Conservation (phyloP, 2,888 invertebrate genomes). For the Diadegma fenestrale region DNA sequence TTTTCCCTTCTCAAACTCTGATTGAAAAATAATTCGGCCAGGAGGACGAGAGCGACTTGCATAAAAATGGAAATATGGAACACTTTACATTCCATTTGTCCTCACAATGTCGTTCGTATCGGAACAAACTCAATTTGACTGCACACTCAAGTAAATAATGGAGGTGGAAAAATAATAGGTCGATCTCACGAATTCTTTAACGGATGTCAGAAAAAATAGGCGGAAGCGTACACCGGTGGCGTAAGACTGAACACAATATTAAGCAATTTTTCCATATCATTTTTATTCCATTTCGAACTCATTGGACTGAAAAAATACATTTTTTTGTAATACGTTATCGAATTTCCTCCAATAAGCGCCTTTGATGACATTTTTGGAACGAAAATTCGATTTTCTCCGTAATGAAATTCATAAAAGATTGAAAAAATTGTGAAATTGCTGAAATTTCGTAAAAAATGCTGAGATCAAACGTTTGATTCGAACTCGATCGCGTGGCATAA, state of each 20-base stretch:
- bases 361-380: background rate
- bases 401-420: background rate
- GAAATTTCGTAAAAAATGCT: background rate
- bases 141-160: background rate
- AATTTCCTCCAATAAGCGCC: background rate
- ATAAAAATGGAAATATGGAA: background rate
- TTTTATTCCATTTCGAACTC: background rate
- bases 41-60: background rate
- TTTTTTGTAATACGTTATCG: too few relatives aligned
- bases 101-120: background rate
- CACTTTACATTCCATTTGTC: background rate
- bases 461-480: background rate
- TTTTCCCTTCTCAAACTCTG: background rate
- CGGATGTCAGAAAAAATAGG: background rate
- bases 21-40: background rate
- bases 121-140: background rate
- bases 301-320: background rate
- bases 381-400: background rate
- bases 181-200: background rate
- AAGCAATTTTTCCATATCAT: background rate
- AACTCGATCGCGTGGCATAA: background rate
- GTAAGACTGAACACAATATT: too few relatives aligned
- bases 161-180: background rate
- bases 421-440: background rate
- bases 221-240: background rate